These are phyloP conservation scores for Ectemnius cavifrons DNA, from an alignment of 2,888 invertebrate species.

Conservation along the genomic window DNA sequence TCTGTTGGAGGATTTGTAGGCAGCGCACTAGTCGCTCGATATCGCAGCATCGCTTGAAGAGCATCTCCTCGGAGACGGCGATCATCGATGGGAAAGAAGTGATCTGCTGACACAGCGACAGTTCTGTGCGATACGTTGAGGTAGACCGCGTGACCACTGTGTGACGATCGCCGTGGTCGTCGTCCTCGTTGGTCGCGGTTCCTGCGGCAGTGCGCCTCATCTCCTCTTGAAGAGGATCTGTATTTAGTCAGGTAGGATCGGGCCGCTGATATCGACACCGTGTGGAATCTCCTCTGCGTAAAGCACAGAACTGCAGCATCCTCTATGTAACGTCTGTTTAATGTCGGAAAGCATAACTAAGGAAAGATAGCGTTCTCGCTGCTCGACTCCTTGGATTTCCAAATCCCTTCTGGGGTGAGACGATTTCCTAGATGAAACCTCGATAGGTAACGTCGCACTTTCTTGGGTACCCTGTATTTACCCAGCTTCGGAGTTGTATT, in stretches of 20 bases:
- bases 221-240: conserved; percentile 39
- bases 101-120: conserved; percentile 97
- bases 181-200: conserved; percentile 27
- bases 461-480: too few relatives aligned
- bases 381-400: conserved; percentile 44
- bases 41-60: conserved; percentile 88
- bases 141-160: conserved; percentile 94
- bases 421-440: too few relatives aligned
- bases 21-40: conserved; percentile 87
- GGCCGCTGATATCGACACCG: conserved; percentile 1
- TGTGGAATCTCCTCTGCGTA: conserved; percentile 59
- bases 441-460: too few relatives aligned
- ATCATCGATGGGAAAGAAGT: conserved; percentile 92
- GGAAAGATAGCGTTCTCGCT: conserved; percentile 8
- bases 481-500: too few relatives aligned
- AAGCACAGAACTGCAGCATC: conserved; percentile 70
- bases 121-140: conserved; percentile 95
- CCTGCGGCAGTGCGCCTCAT: conserved; percentile 21
- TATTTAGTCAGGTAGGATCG: too few relatives aligned
- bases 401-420: background rate
- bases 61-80: conserved; percentile 89
- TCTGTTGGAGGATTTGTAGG: conserved; percentile 79
- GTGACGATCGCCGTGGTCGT: conserved; percentile 81
- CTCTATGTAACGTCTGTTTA: conserved; percentile 8
- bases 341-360: conserved; percentile 11